Base-by-base conservation (phyloP, 2,888 invertebrate species). In the Bombylius discolor region DNA sequence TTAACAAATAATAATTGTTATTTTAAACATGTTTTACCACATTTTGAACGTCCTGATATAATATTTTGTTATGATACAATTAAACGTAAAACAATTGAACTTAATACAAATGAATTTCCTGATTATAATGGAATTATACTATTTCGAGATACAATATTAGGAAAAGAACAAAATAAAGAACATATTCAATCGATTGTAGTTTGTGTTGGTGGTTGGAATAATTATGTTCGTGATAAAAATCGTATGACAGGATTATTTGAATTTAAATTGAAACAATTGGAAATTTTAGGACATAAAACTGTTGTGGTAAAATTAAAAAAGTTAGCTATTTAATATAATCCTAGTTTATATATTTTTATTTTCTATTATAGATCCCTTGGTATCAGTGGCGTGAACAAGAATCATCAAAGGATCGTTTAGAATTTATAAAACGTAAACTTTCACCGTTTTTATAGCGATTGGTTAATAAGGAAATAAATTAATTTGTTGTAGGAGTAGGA, bases 261-360 rank as follows among this genome's bases (percentile, higher is more conserved):
- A n/a, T 73, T 79, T 66, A 87, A 87, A 73, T 59, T 83, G 13
- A 76, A 79, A 56, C 87, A 87, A 64, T 72, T 89, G 23, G 66
- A 73, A 62, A 67, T 76, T 52, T 67, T 88, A 56, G 84, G 84
- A 44, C 84, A 79, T 66, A 73, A 72, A 65, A 75, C 80, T 11
- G 70, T 76, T 56, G 64, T 81, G 73, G 84, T 84, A 56, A 36
- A 36, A 36, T 36, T 7, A 36, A 7, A 36, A 36, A 36, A 7
- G 34, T 34, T 34, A 8, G 1, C 8, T 36, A 7, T 5, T 36
- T 1, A 36, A 36, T 7, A 36, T 52, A 49, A 56, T 60, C 59
- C n/a, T 6, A 4, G 47, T 8, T 47, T 7, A 39, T 36, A 42
- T 14, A 54, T 23, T 48, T 47, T 49, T 55, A 56, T 58, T 60